Base-by-base conservation (phyloP, 2,888 invertebrate genomes). In the Hanleya hanleyi region DNA sequence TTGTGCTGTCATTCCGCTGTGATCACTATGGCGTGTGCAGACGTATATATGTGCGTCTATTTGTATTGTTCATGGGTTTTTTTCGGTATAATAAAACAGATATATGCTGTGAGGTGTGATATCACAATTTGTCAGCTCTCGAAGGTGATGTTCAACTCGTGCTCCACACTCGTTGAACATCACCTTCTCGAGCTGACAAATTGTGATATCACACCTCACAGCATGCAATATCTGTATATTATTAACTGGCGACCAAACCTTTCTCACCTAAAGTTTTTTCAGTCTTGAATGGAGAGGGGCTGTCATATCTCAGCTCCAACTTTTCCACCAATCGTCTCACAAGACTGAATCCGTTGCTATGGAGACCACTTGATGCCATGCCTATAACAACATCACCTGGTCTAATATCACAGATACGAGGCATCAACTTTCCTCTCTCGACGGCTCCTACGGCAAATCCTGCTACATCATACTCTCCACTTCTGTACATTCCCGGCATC, bases 401-500 rank as follows among this genome's bases (percentile, higher is more conserved):
- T 64, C 91, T 85, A 73, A 98, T 85, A 33, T 93, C 92, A 41
- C 92, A 90, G 3, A 92, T 91, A 68, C 93, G 93, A 0, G 98
- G 97, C 84, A 97, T 90, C 64, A 97, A 91, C 67, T 94, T 92
- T 0, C 92, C 86, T 78, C 94, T 93, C 90, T 98, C 97, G 0
- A 98, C 96, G 0, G 96, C 95, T 0, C 98, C 99, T 0, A 99
- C 96, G 0, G 96, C 94, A 91, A 99, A 99, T 1, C 99, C 99
- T 18, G 98, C 98, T 67, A 99, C 91, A 91, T 99, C 99, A 91
- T 98, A 99, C 80, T 97, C 96, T 0, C 95, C 96, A 0, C 93
- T 91, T 1, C 93, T 92, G 91, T 99, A 99, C 92, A 99, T 95
- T 0, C 96, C 95, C 0, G 99, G 98, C 87, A 87, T 87, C 69